These are phyloP conservation scores for Clarias platycephalus DNA, from an alignment of 2,797 vertebrate genomes.

Conservation along the genomic window DNA sequence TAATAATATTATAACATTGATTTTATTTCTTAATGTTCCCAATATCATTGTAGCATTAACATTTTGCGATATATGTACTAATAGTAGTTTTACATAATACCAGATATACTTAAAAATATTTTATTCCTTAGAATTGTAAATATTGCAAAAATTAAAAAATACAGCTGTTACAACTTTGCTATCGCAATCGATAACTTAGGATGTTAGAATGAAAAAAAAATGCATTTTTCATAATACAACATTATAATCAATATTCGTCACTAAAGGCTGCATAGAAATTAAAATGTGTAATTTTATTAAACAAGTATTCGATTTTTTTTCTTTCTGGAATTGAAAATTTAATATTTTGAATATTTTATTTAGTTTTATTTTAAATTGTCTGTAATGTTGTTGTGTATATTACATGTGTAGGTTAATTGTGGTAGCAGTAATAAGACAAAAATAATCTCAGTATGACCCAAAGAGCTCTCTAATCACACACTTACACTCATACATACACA, in stretches of 20 bases:
- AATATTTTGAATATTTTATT: neutral
- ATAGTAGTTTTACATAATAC: neutral
- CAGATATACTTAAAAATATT: neutral
- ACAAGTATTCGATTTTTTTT: neutral
- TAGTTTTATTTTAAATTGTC: neutral
- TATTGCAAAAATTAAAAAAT: neutral
- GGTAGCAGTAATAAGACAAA: neutral
- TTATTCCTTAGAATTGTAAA: neutral
- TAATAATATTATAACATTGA: neutral
- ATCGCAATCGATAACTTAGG: neutral
- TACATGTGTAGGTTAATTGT: conserved; percentile 12
- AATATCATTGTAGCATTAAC: neutral
- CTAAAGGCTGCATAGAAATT: neutral
- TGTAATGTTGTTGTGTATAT: neutral
- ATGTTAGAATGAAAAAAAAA: neutral
- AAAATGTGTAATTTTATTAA: neutral
- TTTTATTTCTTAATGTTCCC: neutral
- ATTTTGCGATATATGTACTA: neutral
- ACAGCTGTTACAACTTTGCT: neutral
- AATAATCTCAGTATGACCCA: conserved; percentile 17
- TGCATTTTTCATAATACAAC: neutral
- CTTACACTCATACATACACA: conserved; percentile 45
- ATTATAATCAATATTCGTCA: neutral
- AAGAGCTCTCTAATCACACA: neutral
- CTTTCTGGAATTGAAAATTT: neutral